phyloP scores from a whole-genome alignment of 2,888 invertebrate species.

The Ptychoptera albimana region DNA sequence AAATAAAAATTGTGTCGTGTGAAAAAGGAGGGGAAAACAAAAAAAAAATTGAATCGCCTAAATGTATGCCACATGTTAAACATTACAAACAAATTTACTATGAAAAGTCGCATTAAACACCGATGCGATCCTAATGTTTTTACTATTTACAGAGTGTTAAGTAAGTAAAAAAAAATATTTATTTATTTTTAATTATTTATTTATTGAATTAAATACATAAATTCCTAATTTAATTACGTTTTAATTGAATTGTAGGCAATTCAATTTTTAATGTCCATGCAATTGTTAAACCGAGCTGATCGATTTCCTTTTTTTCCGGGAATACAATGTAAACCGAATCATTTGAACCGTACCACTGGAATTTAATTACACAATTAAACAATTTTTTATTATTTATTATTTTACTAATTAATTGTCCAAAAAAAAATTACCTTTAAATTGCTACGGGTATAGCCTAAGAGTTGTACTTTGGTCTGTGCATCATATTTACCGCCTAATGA shows the following conservation, averaged over 20 bases:
- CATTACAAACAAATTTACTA: too few species aligned
- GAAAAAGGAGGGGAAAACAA: too few species aligned
- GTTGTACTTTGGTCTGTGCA: constrained; percentile 23
- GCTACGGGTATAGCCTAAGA: constrained; percentile 35
- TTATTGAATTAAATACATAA: too few species aligned
- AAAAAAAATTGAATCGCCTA: too few species aligned
- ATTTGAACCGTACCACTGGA: constrained; percentile 19
- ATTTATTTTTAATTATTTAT: too few species aligned
- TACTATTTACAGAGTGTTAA: too few species aligned
- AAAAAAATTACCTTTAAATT: constrained; percentile 18
- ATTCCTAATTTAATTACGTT: too few species aligned
- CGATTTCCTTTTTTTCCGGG: constrained; percentile 24
- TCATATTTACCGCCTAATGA: constrained; percentile 22
- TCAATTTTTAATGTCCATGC: constrained; percentile 29
- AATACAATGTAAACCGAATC: constrained; percentile 20
- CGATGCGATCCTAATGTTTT: too few species aligned
- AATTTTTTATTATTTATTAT: constrained; percentile 9
- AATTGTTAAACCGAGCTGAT: constrained; percentile 20
- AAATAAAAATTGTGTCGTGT: too few species aligned
- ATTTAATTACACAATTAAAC: constrained; percentile 5
- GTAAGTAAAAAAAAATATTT: too few species aligned
- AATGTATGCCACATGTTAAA: too few species aligned
- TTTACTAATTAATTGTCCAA: constrained; percentile 19
- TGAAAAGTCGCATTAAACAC: too few species aligned
- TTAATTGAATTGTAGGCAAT: constrained; percentile 8